Evolutionary conservation across 2,888 invertebrate genomes (phyloP), one percentile per base, ranked within the genome.

Genomic region (Eilema sororculum): DNA sequence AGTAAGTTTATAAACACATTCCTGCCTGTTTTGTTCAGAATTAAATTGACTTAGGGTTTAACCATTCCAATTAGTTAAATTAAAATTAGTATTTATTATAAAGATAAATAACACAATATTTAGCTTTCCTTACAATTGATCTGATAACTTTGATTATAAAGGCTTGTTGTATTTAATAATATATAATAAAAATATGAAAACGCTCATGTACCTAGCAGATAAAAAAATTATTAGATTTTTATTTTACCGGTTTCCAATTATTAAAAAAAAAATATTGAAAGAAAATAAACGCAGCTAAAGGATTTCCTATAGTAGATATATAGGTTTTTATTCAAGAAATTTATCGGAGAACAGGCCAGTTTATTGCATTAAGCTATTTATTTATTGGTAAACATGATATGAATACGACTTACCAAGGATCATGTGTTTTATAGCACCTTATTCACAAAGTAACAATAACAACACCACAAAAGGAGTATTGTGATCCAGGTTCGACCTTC

Each of bases 401-500:
- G n/a, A n/a, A n/a, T n/a, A n/a, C n/a, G n/a, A 65, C 64, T 30
- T 65, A 65, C 61, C 33, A 16, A 52, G n/a, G 56, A 5, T 30
- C 64, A 65, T 61, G n/a, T 52, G 30, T 28, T 52, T 46, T 5
- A 56, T 52, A n/a, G n/a, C 13, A 64, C 28, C 22, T 64, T 56
- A 56, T 30, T 52, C 56, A 65, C 30, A n/a, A 65, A 52, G 20
- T 30, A 65, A 56, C 22, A 56, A 65, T n/a, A 22, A 56, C 52
- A 62, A 62, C 24, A 25, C 9, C 22, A 56, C n/a, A 64, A 64
- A 62, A 37, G 37, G 3, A 8, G 13, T 56, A 28, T 56, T 64
- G 58, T 58, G 24, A 24, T 28, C 28, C 20, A 52, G 62, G 41
- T 8, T 28, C 13, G 52, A 30, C 6, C n/a, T 30, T 56, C 52